A percentile compares a stretch with the other conserved stretches of the same genome.
Evolutionary conservation across 2,113 vertebrate species (phyloP).

Genomic region (Dromaius novaehollandiae): DNA sequence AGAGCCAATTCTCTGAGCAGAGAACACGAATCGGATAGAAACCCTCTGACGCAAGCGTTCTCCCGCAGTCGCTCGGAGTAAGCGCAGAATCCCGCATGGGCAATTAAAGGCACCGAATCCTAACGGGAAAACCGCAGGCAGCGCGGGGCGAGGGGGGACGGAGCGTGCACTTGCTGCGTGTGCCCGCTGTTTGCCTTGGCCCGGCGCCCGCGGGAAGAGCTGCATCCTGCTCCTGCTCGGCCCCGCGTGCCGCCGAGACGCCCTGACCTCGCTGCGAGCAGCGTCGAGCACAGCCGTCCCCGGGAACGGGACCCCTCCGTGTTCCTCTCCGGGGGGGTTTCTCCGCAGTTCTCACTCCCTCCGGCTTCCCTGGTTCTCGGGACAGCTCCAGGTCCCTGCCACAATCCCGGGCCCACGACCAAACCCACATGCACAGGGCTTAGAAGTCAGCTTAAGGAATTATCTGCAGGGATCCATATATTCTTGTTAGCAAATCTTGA

Average conservation of each 20-base stretch:
- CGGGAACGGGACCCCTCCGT: not conserved
- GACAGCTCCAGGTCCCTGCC: not conserved
- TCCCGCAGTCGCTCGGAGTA: not conserved
- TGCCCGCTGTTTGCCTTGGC: not conserved
- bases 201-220: not conserved
- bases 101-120: not conserved
- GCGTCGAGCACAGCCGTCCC: too few species aligned
- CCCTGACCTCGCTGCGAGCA: not conserved
- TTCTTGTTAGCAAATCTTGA: not conserved
- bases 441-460: not conserved
- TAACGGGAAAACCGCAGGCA: rapidly evolving
- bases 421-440: not conserved
- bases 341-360: not conserved
- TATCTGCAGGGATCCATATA: not conserved
- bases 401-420: not conserved
- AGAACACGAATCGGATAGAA: rapidly evolving
- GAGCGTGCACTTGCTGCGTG: not conserved
- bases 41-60: rapidly evolving
- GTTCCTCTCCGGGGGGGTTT: not conserved
- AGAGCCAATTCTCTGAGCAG: not conserved
- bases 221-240: not conserved
- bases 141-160: rapidly evolving
- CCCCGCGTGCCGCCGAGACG: too few species aligned
- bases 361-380: not conserved
- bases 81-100: not conserved